Base-by-base conservation (phyloP, 2,797 vertebrate genomes). In the Brotula barbata region DNA sequence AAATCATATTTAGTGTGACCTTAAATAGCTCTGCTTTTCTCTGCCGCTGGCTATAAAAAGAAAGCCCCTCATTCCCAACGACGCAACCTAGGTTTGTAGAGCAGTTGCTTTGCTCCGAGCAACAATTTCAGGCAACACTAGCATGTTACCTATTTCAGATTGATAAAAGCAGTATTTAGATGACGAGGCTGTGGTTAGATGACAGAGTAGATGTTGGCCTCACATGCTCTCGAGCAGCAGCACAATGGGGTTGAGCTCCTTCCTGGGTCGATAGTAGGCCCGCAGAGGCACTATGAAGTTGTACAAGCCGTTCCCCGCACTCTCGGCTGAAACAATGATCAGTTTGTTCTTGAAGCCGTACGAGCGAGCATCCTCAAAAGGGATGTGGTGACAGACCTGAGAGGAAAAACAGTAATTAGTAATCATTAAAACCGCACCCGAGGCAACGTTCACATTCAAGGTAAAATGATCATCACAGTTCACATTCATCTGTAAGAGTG, bases 251-350 rank as follows among this genome's bases (percentile, higher is more conserved):
- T 91, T 94, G 16, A 94, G 91, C 82, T 94, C 93, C 78, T 93
- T 93, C 56, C 90, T 85, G 33, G 93, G 91, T 68, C 93, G 74
- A 77, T 94, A 94, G 71, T 94, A 93, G 1, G 93, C 92, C 64
- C 93, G 78, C 10, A 94, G 90, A 15, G 93, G 93, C 21, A 92
- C 92, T 1, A 94, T 92, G 81, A 94, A 94, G 88, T 94, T 94
- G 85, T 94, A 94, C 13, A 94, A 87, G 20, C 93, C 93, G 0
- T 94, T 93, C n/a, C 92, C 92, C 0, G 93, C 92, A 0, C 89
- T 89, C 86, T 94, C 93, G 0, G 93, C 93, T 0, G 93, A 94
- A 62, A 94, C 92, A 39, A 94, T 94, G 68, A 94, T 93, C 81
- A 93, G 52, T 67, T 93, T 92, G 87, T 92, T 94, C 81, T 90